A percentile compares a stretch with the other conserved stretches of the same genome.
Conservation (phyloP, 1,140 invertebrate species). For the Bombus haemorrhoidalis region DNA sequence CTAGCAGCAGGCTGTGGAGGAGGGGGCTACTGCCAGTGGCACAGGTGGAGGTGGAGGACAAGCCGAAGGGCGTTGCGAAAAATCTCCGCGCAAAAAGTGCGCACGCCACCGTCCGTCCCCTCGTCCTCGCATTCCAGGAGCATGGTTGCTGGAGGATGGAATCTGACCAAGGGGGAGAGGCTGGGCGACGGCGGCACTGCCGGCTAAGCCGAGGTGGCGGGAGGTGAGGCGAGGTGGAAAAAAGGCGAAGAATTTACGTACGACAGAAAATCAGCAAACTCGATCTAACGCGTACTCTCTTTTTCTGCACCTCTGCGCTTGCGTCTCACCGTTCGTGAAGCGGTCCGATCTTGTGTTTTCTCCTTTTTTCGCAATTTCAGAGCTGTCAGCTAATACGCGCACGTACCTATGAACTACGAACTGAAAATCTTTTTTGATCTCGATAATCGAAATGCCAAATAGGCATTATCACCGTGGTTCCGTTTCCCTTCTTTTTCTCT, state of each 20-base stretch:
- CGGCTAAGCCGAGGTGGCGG: neutral
- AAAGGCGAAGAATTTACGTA: constrained; percentile 60
- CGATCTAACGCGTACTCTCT: constrained; percentile 50
- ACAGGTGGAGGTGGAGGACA: constrained; percentile 67
- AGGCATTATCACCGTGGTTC: constrained; percentile 18
- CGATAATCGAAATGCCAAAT: constrained; percentile 45
- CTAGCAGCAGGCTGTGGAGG: constrained; percentile 50
- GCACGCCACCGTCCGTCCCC: constrained; percentile 41
- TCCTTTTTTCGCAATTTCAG: constrained; percentile 44
- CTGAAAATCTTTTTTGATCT: constrained; percentile 47
- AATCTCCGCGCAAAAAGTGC: constrained; percentile 74
- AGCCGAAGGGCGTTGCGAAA: constrained; percentile 76
- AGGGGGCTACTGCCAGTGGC: constrained; percentile 49
- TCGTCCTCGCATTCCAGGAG: constrained; percentile 37
- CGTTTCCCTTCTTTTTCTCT: neutral
- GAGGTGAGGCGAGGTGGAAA: constrained; percentile 12
- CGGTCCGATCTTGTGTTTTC: neutral
- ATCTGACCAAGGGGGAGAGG: constrained; percentile 3
- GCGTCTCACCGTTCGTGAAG: constrained; percentile 13
- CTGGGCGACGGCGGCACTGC: neutral
- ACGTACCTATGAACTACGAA: neutral
- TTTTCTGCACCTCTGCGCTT: constrained; percentile 41
- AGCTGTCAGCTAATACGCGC: constrained; percentile 44
- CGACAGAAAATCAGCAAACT: constrained; percentile 64
- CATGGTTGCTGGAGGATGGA: constrained; percentile 28